A percentile compares a stretch with the other conserved stretches of the same genome.
Conservation (phyloP, 2,888 invertebrate species). For the Dendrolimus houi region DNA sequence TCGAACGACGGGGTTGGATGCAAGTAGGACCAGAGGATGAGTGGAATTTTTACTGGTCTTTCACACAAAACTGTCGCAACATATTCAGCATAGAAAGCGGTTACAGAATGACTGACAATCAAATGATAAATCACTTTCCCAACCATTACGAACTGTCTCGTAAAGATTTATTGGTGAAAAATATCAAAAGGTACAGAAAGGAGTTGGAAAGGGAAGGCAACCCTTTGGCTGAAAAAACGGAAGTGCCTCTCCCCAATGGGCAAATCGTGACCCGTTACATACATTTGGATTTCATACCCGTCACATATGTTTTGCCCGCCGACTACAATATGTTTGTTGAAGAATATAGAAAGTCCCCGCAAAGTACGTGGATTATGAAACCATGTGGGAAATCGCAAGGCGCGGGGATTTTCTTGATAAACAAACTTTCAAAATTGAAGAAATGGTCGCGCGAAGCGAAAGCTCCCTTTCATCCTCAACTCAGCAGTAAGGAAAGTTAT, state of each 20-base stretch:
- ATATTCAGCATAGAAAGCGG: slow-evolving; percentile 95
- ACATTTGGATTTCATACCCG: slow-evolving; percentile 93
- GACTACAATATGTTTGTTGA: slow-evolving; percentile 98
- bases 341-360: slow-evolving; percentile 94
- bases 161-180: slow-evolving; percentile 96
- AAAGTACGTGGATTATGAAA: slow-evolving; percentile 98
- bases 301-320: slow-evolving; percentile 95
- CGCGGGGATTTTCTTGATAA: slow-evolving; percentile 95
- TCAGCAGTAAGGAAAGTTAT: slow-evolving; percentile 89
- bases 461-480: slow-evolving; percentile 88
- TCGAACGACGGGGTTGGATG: slow-evolving; percentile 93
- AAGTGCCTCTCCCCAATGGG: slow-evolving; percentile 71
- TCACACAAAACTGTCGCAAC: slow-evolving; percentile 91
- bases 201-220: slow-evolving; percentile 94
- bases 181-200: slow-evolving; percentile 94
- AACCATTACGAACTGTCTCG: slow-evolving; percentile 96
- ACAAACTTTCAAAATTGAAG: slow-evolving; percentile 95
- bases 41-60: slow-evolving; percentile 98
- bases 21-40: slow-evolving; percentile 92
- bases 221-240: slow-evolving; percentile 85
- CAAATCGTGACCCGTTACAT: slow-evolving; percentile 83
- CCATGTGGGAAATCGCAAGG: slow-evolving; percentile 97
- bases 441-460: slow-evolving; percentile 92
- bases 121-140: slow-evolving; percentile 96
- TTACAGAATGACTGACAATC: slow-evolving; percentile 94